These are phyloP conservation scores for Cyaniris semiargus DNA, from an alignment of 2,888 invertebrate species.

Conservation along the genomic window DNA sequence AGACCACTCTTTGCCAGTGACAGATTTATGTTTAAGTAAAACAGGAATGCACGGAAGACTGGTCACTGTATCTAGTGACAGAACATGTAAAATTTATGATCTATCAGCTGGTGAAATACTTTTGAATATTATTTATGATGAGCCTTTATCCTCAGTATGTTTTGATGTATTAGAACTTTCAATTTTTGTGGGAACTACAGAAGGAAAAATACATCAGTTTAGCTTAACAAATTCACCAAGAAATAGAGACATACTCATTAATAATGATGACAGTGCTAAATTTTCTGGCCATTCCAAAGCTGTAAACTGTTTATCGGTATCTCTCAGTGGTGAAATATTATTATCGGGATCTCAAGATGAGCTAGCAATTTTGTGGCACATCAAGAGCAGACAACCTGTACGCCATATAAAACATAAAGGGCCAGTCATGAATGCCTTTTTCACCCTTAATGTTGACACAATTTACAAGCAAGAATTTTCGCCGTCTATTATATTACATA, in stretches of 20 bases:
- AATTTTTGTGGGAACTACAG: conserved; percentile 86
- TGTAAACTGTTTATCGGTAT: conserved; percentile 86
- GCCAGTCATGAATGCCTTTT: conserved; percentile 85
- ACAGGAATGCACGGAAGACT: conserved; percentile 86
- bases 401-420: conserved; percentile 87
- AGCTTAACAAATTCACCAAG: conserved; percentile 85
- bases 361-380: conserved; percentile 89
- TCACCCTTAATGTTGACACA: conserved; percentile 81
- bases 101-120: conserved; percentile 84
- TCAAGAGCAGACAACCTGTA: conserved; percentile 86
- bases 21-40: conserved; percentile 87
- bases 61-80: conserved; percentile 89
- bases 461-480: conserved; percentile 81
- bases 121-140: conserved; percentile 86
- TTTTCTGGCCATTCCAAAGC: conserved; percentile 85
- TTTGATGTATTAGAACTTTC: conserved; percentile 86
- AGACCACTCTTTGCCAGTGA: conserved; percentile 89
- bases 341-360: conserved; percentile 89
- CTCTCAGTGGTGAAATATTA: conserved; percentile 85
- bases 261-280: conserved; percentile 71
- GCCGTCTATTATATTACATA: conserved; percentile 79
- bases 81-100: conserved; percentile 91
- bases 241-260: conserved; percentile 83
- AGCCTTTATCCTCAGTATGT: conserved; percentile 84
- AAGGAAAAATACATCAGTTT: conserved; percentile 86